Conservation (phyloP, 2,113 vertebrate species). For the Isichthys henryi region DNA sequence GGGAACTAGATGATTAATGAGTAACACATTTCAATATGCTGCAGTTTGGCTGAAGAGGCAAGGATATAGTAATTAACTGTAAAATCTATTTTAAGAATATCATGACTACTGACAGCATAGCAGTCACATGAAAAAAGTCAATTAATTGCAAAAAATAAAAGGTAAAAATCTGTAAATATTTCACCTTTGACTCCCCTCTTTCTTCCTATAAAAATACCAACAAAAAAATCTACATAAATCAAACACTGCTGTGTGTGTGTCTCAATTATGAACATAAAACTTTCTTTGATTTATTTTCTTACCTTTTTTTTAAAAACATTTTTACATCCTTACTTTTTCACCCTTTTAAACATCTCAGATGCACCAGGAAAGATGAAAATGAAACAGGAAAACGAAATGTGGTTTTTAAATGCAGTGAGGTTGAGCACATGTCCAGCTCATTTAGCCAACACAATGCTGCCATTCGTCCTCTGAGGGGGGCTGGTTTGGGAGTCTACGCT, state of each 20-base stretch:
- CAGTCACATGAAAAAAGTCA: neutral
- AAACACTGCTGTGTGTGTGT: neutral
- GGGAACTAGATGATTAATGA: neutral
- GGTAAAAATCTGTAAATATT: neutral
- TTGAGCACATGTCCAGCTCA: neutral
- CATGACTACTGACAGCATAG: neutral
- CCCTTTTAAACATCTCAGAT: neutral
- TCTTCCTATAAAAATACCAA: neutral
- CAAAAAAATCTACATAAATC: neutral
- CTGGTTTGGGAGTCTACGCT: neutral
- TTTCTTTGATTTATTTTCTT: neutral
- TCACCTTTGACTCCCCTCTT: neutral
- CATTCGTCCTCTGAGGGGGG: neutral
- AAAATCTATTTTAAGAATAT: neutral
- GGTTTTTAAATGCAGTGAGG: neutral
- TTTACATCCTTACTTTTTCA: neutral
- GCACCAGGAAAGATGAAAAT: neutral
- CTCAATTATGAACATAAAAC: neutral
- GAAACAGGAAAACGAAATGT: slow-evolving; percentile 5
- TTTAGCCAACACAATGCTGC: neutral
- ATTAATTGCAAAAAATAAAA: neutral
- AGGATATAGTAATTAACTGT: neutral
- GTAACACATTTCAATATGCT: neutral
- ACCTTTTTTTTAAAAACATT: neutral
- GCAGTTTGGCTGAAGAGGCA: neutral